These are phyloP conservation scores for Anser cygnoides DNA, from an alignment of 2,113 vertebrate genomes.

Conservation along the genomic window DNA sequence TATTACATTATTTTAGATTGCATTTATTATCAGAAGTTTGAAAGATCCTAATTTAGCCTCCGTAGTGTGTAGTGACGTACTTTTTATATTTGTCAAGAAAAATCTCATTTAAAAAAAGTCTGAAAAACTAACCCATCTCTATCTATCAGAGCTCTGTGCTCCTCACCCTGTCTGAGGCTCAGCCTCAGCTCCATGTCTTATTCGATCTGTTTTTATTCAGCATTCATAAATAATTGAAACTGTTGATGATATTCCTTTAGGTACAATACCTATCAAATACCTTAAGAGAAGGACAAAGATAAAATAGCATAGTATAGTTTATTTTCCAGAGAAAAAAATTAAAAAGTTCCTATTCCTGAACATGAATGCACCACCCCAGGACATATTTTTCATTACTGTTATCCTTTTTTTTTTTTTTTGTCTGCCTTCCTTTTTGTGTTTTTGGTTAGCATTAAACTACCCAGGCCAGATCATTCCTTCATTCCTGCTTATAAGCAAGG, in stretches of 20 bases:
- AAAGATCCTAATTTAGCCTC: not conserved
- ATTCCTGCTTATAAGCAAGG: not conserved
- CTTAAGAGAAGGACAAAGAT: not conserved
- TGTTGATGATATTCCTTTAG: slow-evolving; percentile 19
- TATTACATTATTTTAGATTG: not conserved
- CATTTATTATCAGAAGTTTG: not conserved
- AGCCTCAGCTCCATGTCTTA: not conserved
- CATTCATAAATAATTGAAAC: slow-evolving; percentile 40
- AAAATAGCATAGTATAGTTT: slow-evolving; percentile 6
- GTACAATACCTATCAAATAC: not conserved
- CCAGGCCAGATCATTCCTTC: not conserved
- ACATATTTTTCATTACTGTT: not conserved
- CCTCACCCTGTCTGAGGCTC: not conserved
- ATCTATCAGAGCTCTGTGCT: not conserved
- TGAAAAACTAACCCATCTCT: not conserved
- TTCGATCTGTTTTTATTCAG: not conserved
- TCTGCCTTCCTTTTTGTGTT: not conserved
- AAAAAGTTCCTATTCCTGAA: not conserved
- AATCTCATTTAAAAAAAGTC: not conserved
- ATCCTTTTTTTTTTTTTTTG: not conserved
- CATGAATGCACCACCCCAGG: not conserved
- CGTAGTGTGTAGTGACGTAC: not conserved
- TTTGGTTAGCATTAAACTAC: not conserved
- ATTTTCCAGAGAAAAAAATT: not conserved
- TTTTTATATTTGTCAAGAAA: not conserved